phyloP scores from a whole-genome alignment of 2,888 invertebrate species.

The Alsophila aescularia region DNA sequence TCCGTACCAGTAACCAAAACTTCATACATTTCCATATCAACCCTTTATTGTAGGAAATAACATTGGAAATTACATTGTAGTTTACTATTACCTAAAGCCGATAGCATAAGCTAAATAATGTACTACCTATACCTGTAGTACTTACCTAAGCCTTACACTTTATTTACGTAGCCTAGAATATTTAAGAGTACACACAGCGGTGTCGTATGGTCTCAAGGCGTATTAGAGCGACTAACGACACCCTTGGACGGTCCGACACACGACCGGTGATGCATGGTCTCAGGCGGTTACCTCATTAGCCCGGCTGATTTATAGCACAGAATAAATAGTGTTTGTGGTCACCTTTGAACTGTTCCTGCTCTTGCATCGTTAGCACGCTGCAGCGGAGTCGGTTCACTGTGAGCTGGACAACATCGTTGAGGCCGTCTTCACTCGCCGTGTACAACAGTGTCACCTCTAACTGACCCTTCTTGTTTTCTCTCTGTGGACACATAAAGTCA shows the following conservation, averaged over 20 bases:
- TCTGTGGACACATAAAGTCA: conserved; percentile 65
- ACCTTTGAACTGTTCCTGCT: conserved; percentile 88
- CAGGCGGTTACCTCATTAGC: conserved; percentile 26
- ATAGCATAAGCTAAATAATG: no score
- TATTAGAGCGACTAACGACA: conserved; percentile 26
- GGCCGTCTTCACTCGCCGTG: conserved; percentile 87
- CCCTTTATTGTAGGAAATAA: no score
- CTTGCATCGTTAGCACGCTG: conserved; percentile 89
- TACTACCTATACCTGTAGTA: no score
- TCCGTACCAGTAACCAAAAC: no score
- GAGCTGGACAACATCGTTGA: conserved; percentile 86
- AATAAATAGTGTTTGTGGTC: conserved; percentile 29
- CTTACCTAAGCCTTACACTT: no score
- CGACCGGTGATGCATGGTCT: conserved; percentile 28
- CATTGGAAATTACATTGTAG: no score
- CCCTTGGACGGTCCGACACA: conserved; percentile 3
- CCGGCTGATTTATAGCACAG: conserved; percentile 8
- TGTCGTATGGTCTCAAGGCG: conserved; percentile 30
- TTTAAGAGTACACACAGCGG: conserved; percentile 11
- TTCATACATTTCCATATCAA: no score
- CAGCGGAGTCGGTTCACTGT: conserved; percentile 87
- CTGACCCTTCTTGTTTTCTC: conserved; percentile 88
- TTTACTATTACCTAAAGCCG: no score
- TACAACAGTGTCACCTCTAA: conserved; percentile 87
- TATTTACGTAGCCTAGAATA: background rate